Evolutionary conservation across 1,140 invertebrate genomes (phyloP), one percentile per base, ranked within the genome.

Genomic region (Drosophila lowei): DNA sequence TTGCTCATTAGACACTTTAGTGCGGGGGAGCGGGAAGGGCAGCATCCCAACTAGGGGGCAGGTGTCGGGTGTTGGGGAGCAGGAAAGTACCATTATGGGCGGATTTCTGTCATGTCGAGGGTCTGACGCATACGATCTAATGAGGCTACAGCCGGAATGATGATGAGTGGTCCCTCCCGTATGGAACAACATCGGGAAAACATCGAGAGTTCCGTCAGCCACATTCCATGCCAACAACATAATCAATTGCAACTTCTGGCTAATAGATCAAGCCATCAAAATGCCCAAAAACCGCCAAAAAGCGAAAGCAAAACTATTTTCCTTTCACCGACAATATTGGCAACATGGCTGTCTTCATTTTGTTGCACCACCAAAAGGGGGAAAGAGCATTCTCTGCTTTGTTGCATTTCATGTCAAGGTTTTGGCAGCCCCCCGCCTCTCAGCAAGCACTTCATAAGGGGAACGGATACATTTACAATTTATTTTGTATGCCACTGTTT

Each of bases 1-100:
- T 86, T 86, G 83, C 81, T 86, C 83, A 86, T 86, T 86, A 86
- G 81, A 71, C 70, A 88, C 83, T 70, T 64, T 75, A 86, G 77
- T 71, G 13, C 9, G 18, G 16, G 16, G 3, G 7, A 9, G 43
- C 23, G 57, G 18, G 15, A n/a, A 25, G 56, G 56, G 56, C 5
- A 28, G 11, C n/a, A n/a, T n/a, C n/a, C n/a, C n/a, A n/a, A 47
- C 18, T 15, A 53, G 38, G 44, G 53, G 53, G 48, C 13, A 61
- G 6, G 25, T 34, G 38, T 18, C n/a, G 15, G 49, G 30, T 15
- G 28, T 47, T 4, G 11, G 13, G 34, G 25, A 25, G 8, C 6
- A 34, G 30, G 18, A 11, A 47, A 25, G n/a, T 48, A n/a, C 44
- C 53, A 49, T 72, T 71, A 60, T 16, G 56, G 53, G n/a, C 60